phyloP scores from a whole-genome alignment of 1,140 invertebrate species.

The Apis dorsata region DNA sequence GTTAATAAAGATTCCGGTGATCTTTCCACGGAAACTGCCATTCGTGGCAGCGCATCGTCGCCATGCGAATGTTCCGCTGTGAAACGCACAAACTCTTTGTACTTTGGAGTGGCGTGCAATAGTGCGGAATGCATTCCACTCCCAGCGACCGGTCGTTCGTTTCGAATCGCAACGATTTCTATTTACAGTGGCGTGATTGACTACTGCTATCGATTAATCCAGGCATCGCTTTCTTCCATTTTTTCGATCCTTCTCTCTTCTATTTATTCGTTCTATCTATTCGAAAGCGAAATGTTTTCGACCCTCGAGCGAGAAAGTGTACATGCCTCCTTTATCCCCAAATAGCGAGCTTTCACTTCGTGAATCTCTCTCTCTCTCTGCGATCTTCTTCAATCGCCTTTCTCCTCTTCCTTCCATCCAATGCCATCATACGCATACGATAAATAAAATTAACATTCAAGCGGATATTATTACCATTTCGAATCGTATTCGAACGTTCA shows the following conservation, averaged over 20 bases:
- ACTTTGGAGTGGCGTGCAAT: not conserved
- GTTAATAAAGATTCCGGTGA: not conserved
- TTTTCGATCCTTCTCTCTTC: not conserved
- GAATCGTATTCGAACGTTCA: no score
- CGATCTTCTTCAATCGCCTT: not conserved
- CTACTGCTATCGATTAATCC: constrained; percentile 15
- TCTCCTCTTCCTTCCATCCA: not conserved
- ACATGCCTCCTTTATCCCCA: not conserved
- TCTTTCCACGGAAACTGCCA: not conserved
- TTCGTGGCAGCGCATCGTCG: not conserved
- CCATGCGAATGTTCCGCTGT: not conserved
- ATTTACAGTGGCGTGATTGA: constrained; percentile 19
- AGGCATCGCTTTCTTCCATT: not conserved
- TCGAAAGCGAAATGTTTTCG: constrained; percentile 16
- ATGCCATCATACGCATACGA: no score
- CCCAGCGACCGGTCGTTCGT: not conserved
- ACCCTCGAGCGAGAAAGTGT: not conserved
- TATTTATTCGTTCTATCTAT: not conserved
- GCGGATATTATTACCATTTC: no score
- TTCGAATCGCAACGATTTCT: constrained; percentile 18
- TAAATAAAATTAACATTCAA: no score
- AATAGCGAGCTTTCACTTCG: not conserved
- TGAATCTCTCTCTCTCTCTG: not conserved
- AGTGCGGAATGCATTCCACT: not conserved
- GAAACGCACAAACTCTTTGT: constrained; percentile 18